These are phyloP conservation scores for Chironomus striatipennis DNA, from an alignment of 1,140 invertebrate species.

Conservation along the genomic window DNA sequence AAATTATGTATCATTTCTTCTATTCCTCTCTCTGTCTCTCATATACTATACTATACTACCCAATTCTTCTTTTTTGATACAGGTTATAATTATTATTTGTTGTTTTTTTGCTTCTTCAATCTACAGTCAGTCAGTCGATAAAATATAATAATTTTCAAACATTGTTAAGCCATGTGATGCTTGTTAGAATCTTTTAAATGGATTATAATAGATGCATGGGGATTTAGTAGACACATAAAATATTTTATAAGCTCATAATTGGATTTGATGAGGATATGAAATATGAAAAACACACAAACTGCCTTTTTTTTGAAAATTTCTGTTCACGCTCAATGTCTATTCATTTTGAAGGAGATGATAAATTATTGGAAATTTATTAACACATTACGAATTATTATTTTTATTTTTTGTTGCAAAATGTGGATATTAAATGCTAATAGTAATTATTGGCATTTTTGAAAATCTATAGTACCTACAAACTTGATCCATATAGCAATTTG, in stretches of 20 bases:
- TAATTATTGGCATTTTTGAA: too few relatives aligned
- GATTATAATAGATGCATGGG: constrained; percentile 5
- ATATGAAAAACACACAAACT: not conserved
- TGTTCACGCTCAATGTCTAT: not conserved
- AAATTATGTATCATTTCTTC: constrained; percentile 23
- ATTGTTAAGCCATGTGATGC: too few relatives aligned
- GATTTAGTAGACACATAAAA: not conserved
- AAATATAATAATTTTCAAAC: too few relatives aligned
- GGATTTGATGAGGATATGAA: constrained; percentile 17
- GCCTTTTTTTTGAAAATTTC: not conserved
- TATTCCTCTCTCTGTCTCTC: not conserved
- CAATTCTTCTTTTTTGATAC: not conserved
- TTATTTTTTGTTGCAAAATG: not conserved
- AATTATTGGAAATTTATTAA: not conserved
- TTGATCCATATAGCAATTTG: too few relatives aligned
- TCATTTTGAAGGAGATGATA: not conserved
- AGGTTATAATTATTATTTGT: constrained; percentile 23
- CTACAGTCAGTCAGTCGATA: not conserved
- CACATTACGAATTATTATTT: not conserved
- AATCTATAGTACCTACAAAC: too few relatives aligned
- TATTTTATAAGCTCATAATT: constrained; percentile 22
- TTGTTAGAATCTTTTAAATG: not conserved
- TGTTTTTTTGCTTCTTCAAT: not conserved
- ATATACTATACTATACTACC: not conserved
- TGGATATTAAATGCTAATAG: too few relatives aligned